A percentile compares a stretch with the other conserved stretches of the same genome.
These are phyloP conservation scores for Drosophila neonasuta DNA, from an alignment of 2,888 invertebrate genomes.

Conservation along the genomic window DNA sequence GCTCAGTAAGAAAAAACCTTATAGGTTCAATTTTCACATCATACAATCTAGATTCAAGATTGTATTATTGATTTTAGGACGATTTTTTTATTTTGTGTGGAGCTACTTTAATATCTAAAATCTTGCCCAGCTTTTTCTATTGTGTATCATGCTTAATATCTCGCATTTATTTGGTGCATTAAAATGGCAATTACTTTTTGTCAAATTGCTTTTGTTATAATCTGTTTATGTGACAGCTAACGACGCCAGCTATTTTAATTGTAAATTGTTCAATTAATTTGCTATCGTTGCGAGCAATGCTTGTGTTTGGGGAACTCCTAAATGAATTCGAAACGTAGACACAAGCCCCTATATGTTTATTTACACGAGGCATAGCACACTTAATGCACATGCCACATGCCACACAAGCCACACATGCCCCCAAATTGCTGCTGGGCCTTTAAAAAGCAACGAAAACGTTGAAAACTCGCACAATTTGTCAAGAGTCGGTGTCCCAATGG, in stretches of 20 bases:
- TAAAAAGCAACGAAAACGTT: conserved; percentile 17
- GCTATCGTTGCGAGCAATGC: conserved; percentile 30
- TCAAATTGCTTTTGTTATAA: neutral
- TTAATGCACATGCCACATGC: conserved; percentile 19
- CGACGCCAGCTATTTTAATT: conserved; percentile 7
- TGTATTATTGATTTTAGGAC: too few relatives aligned
- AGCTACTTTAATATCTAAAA: too few relatives aligned
- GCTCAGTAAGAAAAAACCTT: too few relatives aligned
- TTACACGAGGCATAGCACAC: conserved; percentile 6
- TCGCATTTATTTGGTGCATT: neutral
- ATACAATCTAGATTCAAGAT: too few relatives aligned
- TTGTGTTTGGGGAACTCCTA: conserved; percentile 16
- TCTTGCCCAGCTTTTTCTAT: too few relatives aligned
- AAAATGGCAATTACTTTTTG: conserved; percentile 2
- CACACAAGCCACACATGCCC: conserved; percentile 18
- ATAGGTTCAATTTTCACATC: too few relatives aligned
- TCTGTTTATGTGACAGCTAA: neutral
- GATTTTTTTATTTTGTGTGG: too few relatives aligned
- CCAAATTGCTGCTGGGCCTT: conserved; percentile 25
- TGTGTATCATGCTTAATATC: neutral
- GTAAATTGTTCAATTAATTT: conserved; percentile 34
- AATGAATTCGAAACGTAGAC: neutral
- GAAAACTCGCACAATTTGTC: conserved; percentile 39
- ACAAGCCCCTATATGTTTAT: conserved; percentile 16
- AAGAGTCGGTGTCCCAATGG: conserved; percentile 34